Base-by-base conservation (phyloP, 2,113 vertebrate genomes). In the Corapipo altera region DNA sequence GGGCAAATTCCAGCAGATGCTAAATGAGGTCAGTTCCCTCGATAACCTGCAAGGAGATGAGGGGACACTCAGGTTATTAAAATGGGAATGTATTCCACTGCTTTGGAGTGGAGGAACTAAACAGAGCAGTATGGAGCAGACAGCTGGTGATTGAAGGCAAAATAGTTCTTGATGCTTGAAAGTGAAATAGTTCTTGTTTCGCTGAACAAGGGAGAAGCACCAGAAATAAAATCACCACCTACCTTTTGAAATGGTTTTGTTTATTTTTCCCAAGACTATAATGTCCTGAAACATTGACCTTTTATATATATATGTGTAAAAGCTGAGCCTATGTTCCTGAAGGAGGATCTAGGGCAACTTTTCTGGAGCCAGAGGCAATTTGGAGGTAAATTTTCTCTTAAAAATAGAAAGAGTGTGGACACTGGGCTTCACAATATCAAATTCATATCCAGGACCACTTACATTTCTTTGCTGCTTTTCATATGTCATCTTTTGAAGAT, bases 261-360 rank as follows among this genome's bases (percentile, higher is more conserved):
- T 43, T 55, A 19, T 17, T 88, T 83, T 41, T 19, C 27, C 20
- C 33, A 33, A 55, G 15, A 20, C 5, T 21, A 11, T 28, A 11
- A 16, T 32, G 46, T 61, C 57, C 55, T 77, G 41, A 77, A 73
- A 32, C 9, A 21, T 27, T 9, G 27, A 28, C 28, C 7, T 58
- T 15, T 16, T 51, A 5, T 19, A 6, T 7, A 6, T 7, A 12
- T 1, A 0, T 2, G 11, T 7, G 19, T 23, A 71, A 58, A 58
- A 66, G 58, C 23, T 11, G 11, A 70, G n/a, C 15, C 58, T 33
- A 2, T n/a, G 39, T 3, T 76, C 54, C 57, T 69, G 23, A 33
- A 61, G 26, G 35, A 64, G 39, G 57, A 69, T 24, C 14, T 27
- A 74, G 49, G 12, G 32, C 22, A 78, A 11, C 17, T 73, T 39